Evolutionary conservation across 2,888 invertebrate species (phyloP), one percentile per base, ranked within the genome.

Genomic region (Drosophila peninsularis): DNA sequence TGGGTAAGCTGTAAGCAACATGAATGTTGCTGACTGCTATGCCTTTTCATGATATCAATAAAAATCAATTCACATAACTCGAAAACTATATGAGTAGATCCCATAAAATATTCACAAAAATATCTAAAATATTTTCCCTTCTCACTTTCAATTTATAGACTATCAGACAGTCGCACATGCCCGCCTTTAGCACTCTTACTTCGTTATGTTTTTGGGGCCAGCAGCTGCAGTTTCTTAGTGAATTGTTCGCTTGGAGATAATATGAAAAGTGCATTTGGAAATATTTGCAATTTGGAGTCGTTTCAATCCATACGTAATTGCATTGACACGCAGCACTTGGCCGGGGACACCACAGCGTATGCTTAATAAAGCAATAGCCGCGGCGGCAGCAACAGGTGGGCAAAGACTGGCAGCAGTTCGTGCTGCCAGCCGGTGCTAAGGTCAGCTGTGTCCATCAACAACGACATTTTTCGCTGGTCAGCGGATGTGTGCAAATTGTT

Each of bases 381-480:
- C 50, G 24, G 41, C 45, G 55, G 24, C 80, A 82, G 52, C 85
- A 41, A 21, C 41, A 82, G 82, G 85, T 85, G 47, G 39, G 2
- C 41, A 67, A 50, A 49, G 4, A 45, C 45, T 37, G 39, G n/a
- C 37, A 49, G 47, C 41, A 27, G 32, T 54, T 69, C 61, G 39
- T 27, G 24, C 14, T 36, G 36, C 13, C n/a, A 70, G 41, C 3
- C 47, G 42, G 24, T 41, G 42, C 65, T 81, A 83, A 83, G 82
- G 82, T 83, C 82, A 83, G 44, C 50, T 62, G 60, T 86, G 81
- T 83, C 84, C 72, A 86, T 83, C 84, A 81, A 62, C 62, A 52
- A 62, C 62, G 71, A 68, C 81, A 80, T 78, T 78, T 82, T 64
- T 54, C 36, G 76, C 65, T 69, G 78, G 41, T 37, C 81, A 77